Evolutionary conservation across 2,797 vertebrate species (phyloP).

Genomic region (Xenentodon cancila): DNA sequence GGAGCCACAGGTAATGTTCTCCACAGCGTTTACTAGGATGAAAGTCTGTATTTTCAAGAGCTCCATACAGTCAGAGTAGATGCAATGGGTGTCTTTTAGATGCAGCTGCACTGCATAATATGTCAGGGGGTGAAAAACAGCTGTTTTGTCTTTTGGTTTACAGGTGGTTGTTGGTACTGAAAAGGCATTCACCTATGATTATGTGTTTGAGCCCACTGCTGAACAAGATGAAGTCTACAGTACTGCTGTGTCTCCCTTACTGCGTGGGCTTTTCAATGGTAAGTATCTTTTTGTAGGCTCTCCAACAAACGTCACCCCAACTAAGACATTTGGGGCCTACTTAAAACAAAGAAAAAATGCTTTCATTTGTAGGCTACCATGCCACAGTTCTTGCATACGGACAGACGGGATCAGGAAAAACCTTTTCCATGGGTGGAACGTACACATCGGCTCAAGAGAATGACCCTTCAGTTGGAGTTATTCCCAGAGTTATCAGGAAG

Average conservation of each 20-base stretch:
- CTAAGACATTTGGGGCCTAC: conserved; percentile 1
- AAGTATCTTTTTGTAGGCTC: conserved; percentile 13
- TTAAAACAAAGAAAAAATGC: no score
- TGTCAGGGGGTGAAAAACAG: background rate
- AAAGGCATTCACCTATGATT: conserved; percentile 95
- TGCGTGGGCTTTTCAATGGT: conserved; percentile 94
- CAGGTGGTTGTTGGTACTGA: conserved; percentile 92
- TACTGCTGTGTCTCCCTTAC: conserved; percentile 84
- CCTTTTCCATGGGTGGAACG: conserved; percentile 95
- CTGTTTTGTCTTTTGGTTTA: conserved; percentile 13
- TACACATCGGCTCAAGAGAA: conserved; percentile 91
- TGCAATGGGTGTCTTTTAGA: background rate
- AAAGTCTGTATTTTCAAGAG: background rate
- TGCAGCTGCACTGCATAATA: background rate
- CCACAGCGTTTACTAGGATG: background rate
- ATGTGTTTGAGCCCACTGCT: conserved; percentile 89
- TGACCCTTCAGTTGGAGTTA: conserved; percentile 90
- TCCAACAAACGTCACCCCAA: no score
- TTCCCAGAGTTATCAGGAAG: conserved; percentile 89
- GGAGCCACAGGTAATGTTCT: conserved; percentile 87
- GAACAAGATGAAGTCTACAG: conserved; percentile 96
- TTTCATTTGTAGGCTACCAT: conserved; percentile 87
- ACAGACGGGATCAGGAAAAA: conserved; percentile 97
- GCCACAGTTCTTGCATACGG: conserved; percentile 96
- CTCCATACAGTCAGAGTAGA: background rate